Conservation (phyloP, 1,140 invertebrate genomes). For the Drosophila pseudoobscura region DNA sequence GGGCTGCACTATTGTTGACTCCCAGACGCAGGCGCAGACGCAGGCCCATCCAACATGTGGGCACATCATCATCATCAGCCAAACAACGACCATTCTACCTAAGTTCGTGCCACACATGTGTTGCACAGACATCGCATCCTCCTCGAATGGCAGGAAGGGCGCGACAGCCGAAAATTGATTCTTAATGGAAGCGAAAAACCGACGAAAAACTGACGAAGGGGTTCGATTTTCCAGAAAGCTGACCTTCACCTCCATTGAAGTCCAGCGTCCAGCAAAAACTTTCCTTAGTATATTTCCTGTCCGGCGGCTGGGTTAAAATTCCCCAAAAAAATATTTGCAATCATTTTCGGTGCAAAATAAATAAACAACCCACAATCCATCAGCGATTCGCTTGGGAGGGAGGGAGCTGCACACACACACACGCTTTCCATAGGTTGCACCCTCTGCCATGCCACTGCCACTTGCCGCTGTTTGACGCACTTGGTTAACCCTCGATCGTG, state of each 20-base stretch:
- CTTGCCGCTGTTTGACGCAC: slow-evolving; percentile 39
- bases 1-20: slow-evolving; percentile 69
- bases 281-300: slow-evolving; percentile 53
- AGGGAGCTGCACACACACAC: no score
- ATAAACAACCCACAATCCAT: slow-evolving; percentile 4
- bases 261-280: not conserved
- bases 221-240: slow-evolving; percentile 10
- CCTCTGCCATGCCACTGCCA: slow-evolving; percentile 1
- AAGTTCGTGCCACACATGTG: slow-evolving; percentile 69
- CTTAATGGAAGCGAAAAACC: not conserved
- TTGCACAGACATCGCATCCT: slow-evolving; percentile 57
- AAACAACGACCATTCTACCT: slow-evolving; percentile 42
- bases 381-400: no score
- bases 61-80: slow-evolving; percentile 48
- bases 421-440: slow-evolving; percentile 1
- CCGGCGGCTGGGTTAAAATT: slow-evolving; percentile 9
- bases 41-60: slow-evolving; percentile 51
- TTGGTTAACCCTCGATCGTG: slow-evolving; percentile 18
- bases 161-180: slow-evolving; percentile 16
- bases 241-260: slow-evolving; percentile 43
- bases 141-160: slow-evolving; percentile 16
- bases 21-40: slow-evolving; percentile 1
- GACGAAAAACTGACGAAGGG: slow-evolving; percentile 15
- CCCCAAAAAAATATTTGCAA: slow-evolving; percentile 43
- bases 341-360: slow-evolving; percentile 26